Conservation (phyloP, 2,888 invertebrate genomes). For the Noctuana brunneofusca region DNA sequence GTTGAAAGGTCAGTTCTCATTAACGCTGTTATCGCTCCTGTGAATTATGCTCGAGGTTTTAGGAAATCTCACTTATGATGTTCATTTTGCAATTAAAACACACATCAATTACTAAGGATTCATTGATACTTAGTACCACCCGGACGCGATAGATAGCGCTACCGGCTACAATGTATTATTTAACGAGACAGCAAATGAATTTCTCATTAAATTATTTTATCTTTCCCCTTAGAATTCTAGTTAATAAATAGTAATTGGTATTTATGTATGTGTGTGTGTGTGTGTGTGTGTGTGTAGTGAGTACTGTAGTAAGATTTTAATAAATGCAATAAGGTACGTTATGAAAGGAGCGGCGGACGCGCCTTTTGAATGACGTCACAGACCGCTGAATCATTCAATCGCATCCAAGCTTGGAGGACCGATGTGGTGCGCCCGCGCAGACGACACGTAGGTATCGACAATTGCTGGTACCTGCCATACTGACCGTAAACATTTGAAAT, state of each 20-base stretch:
- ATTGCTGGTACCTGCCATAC: slow-evolving; percentile 48
- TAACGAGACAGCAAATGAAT: not conserved
- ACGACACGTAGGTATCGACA: slow-evolving; percentile 49
- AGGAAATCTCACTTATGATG: slow-evolving; percentile 53
- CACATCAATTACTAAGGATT: not conserved
- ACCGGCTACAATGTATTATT: not conserved
- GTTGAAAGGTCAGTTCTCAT: slow-evolving; percentile 75
- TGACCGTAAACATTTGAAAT: slow-evolving; percentile 38
- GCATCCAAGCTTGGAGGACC: slow-evolving; percentile 42
- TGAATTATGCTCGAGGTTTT: slow-evolving; percentile 69
- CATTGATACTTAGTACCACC: slow-evolving; percentile 1
- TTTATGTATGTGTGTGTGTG: not conserved
- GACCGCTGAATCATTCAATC: slow-evolving; percentile 65
- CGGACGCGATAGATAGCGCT: slow-evolving; percentile 27
- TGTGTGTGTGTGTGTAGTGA: not conserved
- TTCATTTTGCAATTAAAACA: slow-evolving; percentile 36
- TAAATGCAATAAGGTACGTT: slow-evolving; percentile 39
- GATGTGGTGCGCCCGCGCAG: slow-evolving; percentile 63
- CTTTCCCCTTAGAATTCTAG: not conserved
- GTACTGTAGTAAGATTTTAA: not conserved
- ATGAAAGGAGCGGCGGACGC: slow-evolving; percentile 58
- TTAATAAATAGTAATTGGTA: not conserved
- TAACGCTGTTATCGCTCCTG: slow-evolving; percentile 67
- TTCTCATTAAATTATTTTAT: not conserved
- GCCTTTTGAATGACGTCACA: slow-evolving; percentile 69